phyloP scores from a whole-genome alignment of 1,140 invertebrate species.

The Drosophila kanapiae region DNA sequence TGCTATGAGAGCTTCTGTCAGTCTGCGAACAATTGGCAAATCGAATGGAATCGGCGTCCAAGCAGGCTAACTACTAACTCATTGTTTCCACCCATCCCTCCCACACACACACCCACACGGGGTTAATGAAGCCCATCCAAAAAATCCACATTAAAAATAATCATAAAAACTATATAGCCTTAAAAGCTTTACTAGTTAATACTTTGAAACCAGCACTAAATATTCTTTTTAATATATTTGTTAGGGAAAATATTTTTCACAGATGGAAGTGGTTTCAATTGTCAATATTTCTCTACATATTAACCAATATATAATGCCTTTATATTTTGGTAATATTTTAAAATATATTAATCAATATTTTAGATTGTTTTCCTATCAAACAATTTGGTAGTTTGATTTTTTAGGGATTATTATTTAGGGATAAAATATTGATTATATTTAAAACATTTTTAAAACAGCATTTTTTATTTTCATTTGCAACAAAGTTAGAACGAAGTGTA shows the following conservation, averaged over 20 bases:
- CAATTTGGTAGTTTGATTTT: no score
- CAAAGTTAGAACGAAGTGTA: no score
- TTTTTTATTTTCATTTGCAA: no score
- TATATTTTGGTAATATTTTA: no score
- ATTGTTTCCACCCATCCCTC: background rate
- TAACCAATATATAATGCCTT: background rate
- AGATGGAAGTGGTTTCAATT: background rate
- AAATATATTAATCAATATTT: no score
- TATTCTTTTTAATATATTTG: background rate
- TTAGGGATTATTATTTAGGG: no score
- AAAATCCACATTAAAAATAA: background rate
- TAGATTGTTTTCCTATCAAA: no score
- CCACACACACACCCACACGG: background rate
- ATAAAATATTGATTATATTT: no score
- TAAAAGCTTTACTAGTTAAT: background rate
- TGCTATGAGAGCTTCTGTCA: conserved; percentile 2
- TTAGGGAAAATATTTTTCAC: background rate
- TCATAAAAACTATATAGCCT: background rate
- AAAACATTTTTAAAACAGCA: no score
- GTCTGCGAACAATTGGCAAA: conserved; percentile 9
- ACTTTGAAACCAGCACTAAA: background rate
- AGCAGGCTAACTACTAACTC: background rate
- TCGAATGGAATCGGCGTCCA: background rate
- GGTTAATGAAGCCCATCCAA: background rate
- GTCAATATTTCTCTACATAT: background rate